Evolutionary conservation across 2,888 invertebrate species (phyloP).

Genomic region (Serripes groenlandicus): DNA sequence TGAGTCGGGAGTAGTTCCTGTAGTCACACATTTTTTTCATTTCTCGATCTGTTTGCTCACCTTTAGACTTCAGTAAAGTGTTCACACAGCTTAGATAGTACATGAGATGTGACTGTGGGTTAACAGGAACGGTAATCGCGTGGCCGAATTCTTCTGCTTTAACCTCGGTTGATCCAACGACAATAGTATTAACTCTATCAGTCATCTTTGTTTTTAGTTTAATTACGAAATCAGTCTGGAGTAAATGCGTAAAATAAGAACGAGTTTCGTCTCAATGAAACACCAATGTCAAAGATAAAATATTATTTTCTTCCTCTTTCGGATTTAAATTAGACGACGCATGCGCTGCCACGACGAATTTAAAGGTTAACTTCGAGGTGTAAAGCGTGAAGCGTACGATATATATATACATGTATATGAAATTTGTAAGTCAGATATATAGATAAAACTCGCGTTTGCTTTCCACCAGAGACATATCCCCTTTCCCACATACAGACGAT

Average conservation of each 20-base stretch:
- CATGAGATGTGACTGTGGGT: slow-evolving; percentile 34
- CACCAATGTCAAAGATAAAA: too few relatives aligned
- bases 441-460: too few relatives aligned
- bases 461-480: too few relatives aligned
- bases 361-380: too few relatives aligned
- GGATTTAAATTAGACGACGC: background rate
- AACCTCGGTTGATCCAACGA: slow-evolving; percentile 21
- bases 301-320: slow-evolving; percentile 14
- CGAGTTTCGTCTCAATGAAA: too few relatives aligned
- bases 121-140: slow-evolving; percentile 26
- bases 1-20: slow-evolving; percentile 25
- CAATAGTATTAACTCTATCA: slow-evolving; percentile 14
- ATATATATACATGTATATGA: too few relatives aligned
- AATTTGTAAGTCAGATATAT: too few relatives aligned
- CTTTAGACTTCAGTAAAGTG: slow-evolving; percentile 30
- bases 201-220: slow-evolving; percentile 6
- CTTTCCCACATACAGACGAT: too few relatives aligned
- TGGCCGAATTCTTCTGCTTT: slow-evolving; percentile 24
- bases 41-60: slow-evolving; percentile 20
- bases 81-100: slow-evolving; percentile 40
- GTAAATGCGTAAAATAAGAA: too few relatives aligned
- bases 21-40: slow-evolving; percentile 36
- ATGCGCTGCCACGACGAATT: background rate
- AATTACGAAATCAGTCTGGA: too few relatives aligned
- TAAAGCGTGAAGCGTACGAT: too few relatives aligned